Percentiles rank a stretch among this genome's conserved stretches.
These are phyloP conservation scores for Siniperca scherzeri DNA, from an alignment of 2,797 vertebrate species.

Conservation along the genomic window DNA sequence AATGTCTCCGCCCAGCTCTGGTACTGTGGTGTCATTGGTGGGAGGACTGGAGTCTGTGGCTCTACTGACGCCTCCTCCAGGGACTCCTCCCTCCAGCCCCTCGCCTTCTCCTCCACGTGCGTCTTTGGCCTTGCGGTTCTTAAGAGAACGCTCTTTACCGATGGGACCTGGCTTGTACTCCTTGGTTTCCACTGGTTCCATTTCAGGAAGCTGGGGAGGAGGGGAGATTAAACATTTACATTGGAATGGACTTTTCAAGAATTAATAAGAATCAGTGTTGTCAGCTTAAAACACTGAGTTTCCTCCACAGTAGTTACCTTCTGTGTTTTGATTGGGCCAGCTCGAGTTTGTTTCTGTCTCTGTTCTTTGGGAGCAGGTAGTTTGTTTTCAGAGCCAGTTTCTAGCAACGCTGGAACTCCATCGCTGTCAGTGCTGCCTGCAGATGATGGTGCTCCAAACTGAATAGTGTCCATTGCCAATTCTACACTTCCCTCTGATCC, in stretches of 20 bases:
- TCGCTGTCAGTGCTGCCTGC: constrained; percentile 96
- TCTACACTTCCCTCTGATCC: constrained; percentile 90
- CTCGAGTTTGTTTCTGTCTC: constrained; percentile 95
- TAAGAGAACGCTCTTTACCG: constrained; percentile 97
- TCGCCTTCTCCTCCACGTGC: constrained; percentile 92
- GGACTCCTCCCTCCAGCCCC: constrained; percentile 89
- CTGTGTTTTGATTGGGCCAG: constrained; percentile 97
- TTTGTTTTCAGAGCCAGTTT: constrained; percentile 90
- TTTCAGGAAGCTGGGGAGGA: constrained; percentile 90
- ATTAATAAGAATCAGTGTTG: neutral
- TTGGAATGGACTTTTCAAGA: neutral
- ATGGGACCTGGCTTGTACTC: constrained; percentile 99
- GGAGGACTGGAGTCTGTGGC: constrained; percentile 90
- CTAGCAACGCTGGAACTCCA: constrained; percentile 89
- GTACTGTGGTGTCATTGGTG: constrained; percentile 88
- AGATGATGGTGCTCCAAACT: constrained; percentile 97
- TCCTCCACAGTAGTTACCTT: constrained; percentile 86
- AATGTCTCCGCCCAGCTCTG: constrained; percentile 93
- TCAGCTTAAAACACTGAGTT: neutral
- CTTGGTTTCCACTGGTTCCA: constrained; percentile 94
- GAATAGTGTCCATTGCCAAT: constrained; percentile 94
- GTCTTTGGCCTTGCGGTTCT: constrained; percentile 98
- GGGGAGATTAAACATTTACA: neutral
- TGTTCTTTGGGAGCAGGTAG: constrained; percentile 98
- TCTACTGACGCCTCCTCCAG: constrained; percentile 81